phyloP scores from a whole-genome alignment of 2,797 vertebrate genomes.

The Capromys pilorides region DNA sequence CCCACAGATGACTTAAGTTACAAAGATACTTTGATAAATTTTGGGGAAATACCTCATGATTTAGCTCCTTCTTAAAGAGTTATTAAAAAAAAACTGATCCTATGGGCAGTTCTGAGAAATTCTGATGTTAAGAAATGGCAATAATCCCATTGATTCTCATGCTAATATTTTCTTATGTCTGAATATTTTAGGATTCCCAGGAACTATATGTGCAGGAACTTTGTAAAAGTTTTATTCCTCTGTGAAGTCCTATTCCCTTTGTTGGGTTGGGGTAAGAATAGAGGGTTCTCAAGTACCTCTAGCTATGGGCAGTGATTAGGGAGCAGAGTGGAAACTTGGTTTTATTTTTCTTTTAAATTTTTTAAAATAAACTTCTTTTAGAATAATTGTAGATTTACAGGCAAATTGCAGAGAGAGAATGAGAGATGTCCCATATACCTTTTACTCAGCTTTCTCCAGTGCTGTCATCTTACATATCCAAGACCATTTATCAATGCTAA shows the following conservation, averaged over 20 bases:
- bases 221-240: neutral
- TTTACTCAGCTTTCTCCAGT: neutral
- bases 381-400: neutral
- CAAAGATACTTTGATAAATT: neutral
- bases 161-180: neutral
- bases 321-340: too few relatives aligned
- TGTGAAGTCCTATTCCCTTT: neutral
- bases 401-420: neutral
- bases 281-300: neutral
- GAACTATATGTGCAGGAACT: neutral
- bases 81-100: neutral
- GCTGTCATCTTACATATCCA: neutral
- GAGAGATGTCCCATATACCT: neutral
- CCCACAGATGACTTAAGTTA: neutral
- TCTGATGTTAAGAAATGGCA: neutral
- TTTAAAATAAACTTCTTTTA: neutral
- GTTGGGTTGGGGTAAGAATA: neutral
- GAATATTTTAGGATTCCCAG: neutral
- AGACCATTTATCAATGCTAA: neutral
- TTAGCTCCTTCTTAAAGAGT: neutral
- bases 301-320: fast-evolving
- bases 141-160: neutral
- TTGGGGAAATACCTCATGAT: neutral
- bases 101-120: neutral
- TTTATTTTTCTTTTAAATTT: neutral